These are phyloP conservation scores for Hyposmocoma kahamanoa DNA, from an alignment of 1,140 invertebrate species.

Conservation along the genomic window DNA sequence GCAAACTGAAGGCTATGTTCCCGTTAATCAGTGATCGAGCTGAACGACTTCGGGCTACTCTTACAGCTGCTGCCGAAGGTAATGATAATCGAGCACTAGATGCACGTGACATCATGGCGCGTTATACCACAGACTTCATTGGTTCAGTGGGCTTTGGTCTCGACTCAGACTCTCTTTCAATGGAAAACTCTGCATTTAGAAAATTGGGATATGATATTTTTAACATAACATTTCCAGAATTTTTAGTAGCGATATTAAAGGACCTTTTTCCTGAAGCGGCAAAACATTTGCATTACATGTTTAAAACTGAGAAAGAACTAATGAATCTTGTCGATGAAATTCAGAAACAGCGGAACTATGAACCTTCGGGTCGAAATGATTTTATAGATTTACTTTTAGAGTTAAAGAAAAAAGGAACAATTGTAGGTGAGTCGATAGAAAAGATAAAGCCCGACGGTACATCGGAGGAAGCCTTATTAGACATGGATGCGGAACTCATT, in stretches of 20 bases:
- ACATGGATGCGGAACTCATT: neutral
- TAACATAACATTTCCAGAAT: neutral
- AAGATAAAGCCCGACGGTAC: neutral
- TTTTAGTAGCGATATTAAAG: neutral
- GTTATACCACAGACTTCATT: constrained; percentile 72
- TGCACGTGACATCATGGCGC: constrained; percentile 57
- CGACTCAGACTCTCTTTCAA: constrained; percentile 43
- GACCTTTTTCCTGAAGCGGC: neutral
- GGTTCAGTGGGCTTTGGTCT: constrained; percentile 63
- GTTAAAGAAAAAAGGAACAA: neutral
- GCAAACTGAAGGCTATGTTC: constrained; percentile 2
- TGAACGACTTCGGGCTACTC: constrained; percentile 32
- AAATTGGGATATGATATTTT: neutral
- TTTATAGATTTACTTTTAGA: neutral
- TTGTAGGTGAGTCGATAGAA: neutral
- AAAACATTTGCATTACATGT: neutral
- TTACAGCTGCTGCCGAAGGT: constrained; percentile 14
- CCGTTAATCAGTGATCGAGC: constrained; percentile 4
- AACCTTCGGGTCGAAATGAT: neutral
- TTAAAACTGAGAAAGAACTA: neutral
- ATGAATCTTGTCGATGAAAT: neutral
- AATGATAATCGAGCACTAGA: constrained; percentile 31
- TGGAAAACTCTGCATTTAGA: constrained; percentile 44
- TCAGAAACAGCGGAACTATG: neutral
- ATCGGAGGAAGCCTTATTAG: neutral